These are phyloP conservation scores for Cladorhizidae sp. DNA, from an alignment of 37 sponge, comb jelly and placozoan genomes.

Conservation along the genomic window DNA sequence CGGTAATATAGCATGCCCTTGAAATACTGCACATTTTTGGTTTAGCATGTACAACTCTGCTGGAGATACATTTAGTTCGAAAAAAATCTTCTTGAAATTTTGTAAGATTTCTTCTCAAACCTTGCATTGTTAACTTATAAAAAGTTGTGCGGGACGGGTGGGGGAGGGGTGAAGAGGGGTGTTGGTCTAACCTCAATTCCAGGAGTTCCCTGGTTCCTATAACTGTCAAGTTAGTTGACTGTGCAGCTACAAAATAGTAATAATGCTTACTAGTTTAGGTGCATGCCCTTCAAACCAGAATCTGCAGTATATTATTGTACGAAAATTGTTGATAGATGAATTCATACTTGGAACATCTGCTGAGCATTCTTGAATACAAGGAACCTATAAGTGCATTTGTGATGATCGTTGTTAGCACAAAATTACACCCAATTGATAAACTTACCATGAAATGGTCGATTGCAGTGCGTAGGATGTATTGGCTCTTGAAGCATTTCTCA, in stretches of 20 bases:
- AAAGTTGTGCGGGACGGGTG: too few relatives aligned
- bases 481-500: constrained; percentile 53
- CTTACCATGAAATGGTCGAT: constrained; percentile 79
- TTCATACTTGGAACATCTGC: constrained; percentile 60
- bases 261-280: background rate
- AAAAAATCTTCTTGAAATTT: too few relatives aligned
- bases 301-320: background rate
- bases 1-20: too few relatives aligned
- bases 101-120: too few relatives aligned
- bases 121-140: too few relatives aligned
- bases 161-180: too few relatives aligned
- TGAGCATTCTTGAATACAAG: constrained; percentile 50
- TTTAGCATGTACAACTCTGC: too few relatives aligned
- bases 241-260: too few relatives aligned
- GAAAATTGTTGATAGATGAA: background rate
- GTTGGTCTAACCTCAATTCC: background rate
- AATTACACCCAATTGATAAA: background rate
- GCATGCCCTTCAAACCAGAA: background rate
- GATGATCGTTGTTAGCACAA: background rate
- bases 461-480: constrained; percentile 52
- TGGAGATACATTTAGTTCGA: too few relatives aligned
- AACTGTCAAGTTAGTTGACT: background rate
- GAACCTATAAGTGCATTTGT: constrained; percentile 29
- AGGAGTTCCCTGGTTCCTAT: background rate
- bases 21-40: too few relatives aligned